Evolutionary conservation across 2,888 invertebrate species (phyloP).

Genomic region (Ichneumon xanthorius): DNA sequence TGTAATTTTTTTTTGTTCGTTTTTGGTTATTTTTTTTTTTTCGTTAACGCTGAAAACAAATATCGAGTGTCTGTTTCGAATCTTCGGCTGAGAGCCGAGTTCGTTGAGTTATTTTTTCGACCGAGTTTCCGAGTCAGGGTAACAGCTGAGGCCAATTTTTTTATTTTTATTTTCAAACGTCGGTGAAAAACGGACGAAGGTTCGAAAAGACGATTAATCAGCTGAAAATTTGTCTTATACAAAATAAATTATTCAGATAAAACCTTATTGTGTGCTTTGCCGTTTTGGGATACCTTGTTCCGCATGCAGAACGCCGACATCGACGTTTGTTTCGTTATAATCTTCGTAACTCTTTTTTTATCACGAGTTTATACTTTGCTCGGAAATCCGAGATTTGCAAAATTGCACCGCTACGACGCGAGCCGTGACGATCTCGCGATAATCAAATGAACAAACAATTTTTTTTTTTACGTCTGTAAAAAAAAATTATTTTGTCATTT

Average conservation of each 20-base stretch:
- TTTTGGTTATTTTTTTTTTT: conserved; percentile 56
- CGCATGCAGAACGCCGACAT: conserved; percentile 62
- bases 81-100: conserved; percentile 50
- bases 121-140: neutral
- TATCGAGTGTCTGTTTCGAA: conserved; percentile 66
- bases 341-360: conserved; percentile 22
- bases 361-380: conserved; percentile 19
- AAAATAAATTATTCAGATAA: conserved; percentile 27
- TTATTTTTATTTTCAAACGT: neutral
- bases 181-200: conserved; percentile 33
- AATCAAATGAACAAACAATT: neutral
- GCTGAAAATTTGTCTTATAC: conserved; percentile 51
- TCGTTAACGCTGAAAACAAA: conserved; percentile 81
- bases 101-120: neutral
- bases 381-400: conserved; percentile 7
- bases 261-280: conserved; percentile 44
- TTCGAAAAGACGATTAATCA: conserved; percentile 44
- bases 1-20: conserved; percentile 45
- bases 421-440: neutral
- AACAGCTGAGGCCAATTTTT: neutral
- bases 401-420: conserved; percentile 3
- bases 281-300: conserved; percentile 57
- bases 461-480: neutral
- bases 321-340: conserved; percentile 39
- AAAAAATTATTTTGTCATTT: neutral